Evolutionary conservation across 2,888 invertebrate species (phyloP), one percentile per base, ranked within the genome.

Genomic region (Eupeodes latifasciatus): DNA sequence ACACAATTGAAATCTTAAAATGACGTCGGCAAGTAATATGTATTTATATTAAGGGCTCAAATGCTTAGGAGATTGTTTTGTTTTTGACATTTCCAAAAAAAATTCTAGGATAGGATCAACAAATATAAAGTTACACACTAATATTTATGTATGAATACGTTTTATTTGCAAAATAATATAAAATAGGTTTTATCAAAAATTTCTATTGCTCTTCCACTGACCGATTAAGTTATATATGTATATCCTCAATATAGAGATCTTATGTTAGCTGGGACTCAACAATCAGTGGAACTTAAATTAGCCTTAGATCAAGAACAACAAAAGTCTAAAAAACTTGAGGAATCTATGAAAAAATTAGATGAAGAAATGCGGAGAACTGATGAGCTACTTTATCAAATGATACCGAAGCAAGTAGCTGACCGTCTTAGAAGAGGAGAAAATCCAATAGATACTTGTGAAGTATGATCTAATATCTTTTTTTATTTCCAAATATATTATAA

Each of bases 371-470:
- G 97, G 91, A 95, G 98, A 88, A 99, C 99, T 0, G 99, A 99
- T 92, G 98, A 98, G 91, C 94, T 99, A 40, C 94, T 99, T 1
- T 99, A 99, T 94, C 99, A 99, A 94, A 99, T 99, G 99, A 99
- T 99, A 94, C 99, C 99, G 47, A 98, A 98, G 93, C 98, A 98
- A 92, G 99, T 99, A 6, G 99, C 99, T 0, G 99, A 99, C 93
- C 95, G 98, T 66, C 94, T 99, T 76, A 94, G 99, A 90, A 96
- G 97, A 77, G 99, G 99, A n/a, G 98, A 98, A 93, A 98, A 97
- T 91, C 98, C 99, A 0, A 98, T 99, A 75, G 98, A 98, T 91
- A 99, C 99, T 14, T 99, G 99, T 93, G 98, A 99, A 96, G 99
- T 99, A 90, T 92, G 49, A 55, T 64, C 2, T 4, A 2, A 4